Base-by-base conservation (phyloP, 1,140 invertebrate genomes). In the Drosophila paulistorum region DNA sequence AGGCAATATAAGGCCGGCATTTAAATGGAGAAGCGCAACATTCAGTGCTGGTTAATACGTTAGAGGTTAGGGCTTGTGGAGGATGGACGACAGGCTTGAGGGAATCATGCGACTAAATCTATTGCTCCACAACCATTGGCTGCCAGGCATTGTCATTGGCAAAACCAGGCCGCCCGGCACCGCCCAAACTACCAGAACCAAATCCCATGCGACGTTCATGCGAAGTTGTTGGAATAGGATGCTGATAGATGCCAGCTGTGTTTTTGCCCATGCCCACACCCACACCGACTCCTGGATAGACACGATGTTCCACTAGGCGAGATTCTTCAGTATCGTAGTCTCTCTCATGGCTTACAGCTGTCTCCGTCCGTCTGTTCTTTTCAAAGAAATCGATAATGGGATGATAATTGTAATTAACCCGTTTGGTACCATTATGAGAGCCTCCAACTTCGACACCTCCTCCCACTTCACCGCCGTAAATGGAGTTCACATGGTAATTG, bases 321-420 rank as follows among this genome's bases (percentile, higher is more conserved):
- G 84, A 84, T 35, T 84, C 77, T 17, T 78, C 74, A 11, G 37
- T 30, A 14, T 65, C 66, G 45, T 64, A 77, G 59, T 79, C 74
- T 7, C 20, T 60, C 26, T 20, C 37, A 35, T 13, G 33, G 14
- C 42, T 62, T 11, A 39, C 58, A 17, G 81, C 54, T 10, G 55
- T 48, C 61, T 74, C 73, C 7, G 77, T 63, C 20, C 61, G 68
- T 59, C 82, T 65, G 35, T 90, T 85, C 59, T 83, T 84, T 62
- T 94, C 95, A 87, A 97, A 97, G 90, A 96, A 97, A 79, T 97
- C 96, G 72, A 97, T 96, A 60, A 97, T 97, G 2, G 96, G 96
- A 91, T 97, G 96, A 82, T 97, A 97, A 87, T 95, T 96, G 81
- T 97, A 97, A 92, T 97, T 97, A 41, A 96, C 93, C 79, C 95